Conservation (phyloP, 2,888 invertebrate genomes). For the Pemphredon lugubris region DNA sequence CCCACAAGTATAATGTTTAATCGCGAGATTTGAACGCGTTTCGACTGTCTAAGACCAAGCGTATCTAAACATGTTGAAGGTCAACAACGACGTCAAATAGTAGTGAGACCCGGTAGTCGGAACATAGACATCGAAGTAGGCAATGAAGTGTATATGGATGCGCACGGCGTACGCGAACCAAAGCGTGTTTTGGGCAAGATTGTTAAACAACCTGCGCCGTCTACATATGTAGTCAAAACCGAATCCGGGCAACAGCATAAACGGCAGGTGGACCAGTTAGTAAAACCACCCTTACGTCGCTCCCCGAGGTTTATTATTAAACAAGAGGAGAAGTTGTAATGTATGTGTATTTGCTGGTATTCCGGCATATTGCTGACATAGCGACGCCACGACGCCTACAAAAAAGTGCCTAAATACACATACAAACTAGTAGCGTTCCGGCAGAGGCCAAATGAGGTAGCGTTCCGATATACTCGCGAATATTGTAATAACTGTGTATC, state of each 20-base stretch:
- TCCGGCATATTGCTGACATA: no score
- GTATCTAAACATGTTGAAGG: not conserved
- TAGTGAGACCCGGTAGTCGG: not conserved
- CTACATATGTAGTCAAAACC: not conserved
- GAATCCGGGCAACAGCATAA: not conserved
- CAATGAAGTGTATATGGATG: not conserved
- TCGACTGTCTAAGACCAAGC: constrained; percentile 38
- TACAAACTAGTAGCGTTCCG: no score
- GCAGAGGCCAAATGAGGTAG: no score
- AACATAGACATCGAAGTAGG: not conserved
- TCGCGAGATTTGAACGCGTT: constrained; percentile 31
- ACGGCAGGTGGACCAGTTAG: constrained; percentile 1
- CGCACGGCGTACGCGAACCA: not conserved
- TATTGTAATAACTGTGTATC: no score
- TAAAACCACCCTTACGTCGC: no score
- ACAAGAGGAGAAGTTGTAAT: no score
- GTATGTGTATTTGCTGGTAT: no score
- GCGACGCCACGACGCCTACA: no score
- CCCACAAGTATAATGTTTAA: constrained; percentile 34
- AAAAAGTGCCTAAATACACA: no score
- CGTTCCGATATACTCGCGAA: no score
- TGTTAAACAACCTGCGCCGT: not conserved
- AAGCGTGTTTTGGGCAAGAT: not conserved
- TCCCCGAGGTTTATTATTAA: no score
- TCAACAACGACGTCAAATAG: not conserved